These are phyloP conservation scores for Chloroceryle aenea DNA, from an alignment of 2,113 vertebrate species.

Conservation along the genomic window DNA sequence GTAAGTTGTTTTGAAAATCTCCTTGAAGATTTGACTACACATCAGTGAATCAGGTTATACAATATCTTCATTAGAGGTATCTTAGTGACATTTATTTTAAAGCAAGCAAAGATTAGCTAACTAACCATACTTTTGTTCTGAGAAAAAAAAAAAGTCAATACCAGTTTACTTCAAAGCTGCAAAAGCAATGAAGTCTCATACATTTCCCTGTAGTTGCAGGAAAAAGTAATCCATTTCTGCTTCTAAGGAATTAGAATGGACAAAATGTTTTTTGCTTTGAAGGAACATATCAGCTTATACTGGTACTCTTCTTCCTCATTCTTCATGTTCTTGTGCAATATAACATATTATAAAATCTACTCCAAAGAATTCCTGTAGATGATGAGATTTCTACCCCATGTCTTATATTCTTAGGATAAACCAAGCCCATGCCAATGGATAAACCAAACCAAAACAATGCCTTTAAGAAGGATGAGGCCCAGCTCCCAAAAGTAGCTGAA, in stretches of 20 bases:
- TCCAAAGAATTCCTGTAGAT: neutral
- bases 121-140: conserved; percentile 54
- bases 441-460: too few relatives aligned
- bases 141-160: neutral
- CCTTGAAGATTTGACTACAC: neutral
- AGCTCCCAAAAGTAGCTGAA: neutral
- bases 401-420: neutral
- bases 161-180: conserved; percentile 19
- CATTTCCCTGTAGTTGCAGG: conserved; percentile 26
- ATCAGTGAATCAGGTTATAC: conserved; percentile 14
- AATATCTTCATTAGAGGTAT: conserved; percentile 48
- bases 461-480: neutral
- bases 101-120: conserved; percentile 2
- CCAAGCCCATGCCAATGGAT: neutral
- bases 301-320: neutral
- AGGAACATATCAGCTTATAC: neutral
- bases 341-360: neutral
- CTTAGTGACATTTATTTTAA: conserved; percentile 29
- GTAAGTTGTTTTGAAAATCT: neutral
- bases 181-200: conserved; percentile 36
- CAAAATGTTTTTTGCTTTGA: neutral
- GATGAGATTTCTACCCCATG: neutral
- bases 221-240: conserved; percentile 38
- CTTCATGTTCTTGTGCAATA: neutral
- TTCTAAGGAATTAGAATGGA: conserved; percentile 41